Percentiles rank a stretch among this genome's conserved stretches.
These are phyloP conservation scores for Ryuthela nishihirai DNA, from an alignment of 2,888 invertebrate species.

Conservation along the genomic window DNA sequence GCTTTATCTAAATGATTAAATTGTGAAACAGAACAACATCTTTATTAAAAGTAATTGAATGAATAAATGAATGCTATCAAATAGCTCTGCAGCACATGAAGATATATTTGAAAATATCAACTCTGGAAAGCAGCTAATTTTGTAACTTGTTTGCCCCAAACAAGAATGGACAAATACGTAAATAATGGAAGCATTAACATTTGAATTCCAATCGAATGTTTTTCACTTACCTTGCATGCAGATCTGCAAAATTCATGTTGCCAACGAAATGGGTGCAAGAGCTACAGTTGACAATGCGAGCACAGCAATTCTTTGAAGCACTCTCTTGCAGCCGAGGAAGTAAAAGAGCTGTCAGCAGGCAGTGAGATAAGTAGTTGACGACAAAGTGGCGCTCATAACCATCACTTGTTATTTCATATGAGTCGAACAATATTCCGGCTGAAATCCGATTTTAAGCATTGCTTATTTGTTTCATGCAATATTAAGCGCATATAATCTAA, in stretches of 20 bases:
- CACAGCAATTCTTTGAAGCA: conserved; percentile 58
- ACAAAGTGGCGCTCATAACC: conserved; percentile 82
- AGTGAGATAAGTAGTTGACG: conserved; percentile 83
- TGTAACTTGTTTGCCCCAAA: no score
- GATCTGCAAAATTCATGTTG: conserved; percentile 69
- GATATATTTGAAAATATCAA: no score
- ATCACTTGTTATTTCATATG: conserved; percentile 70
- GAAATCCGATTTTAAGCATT: no score
- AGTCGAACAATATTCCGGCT: conserved; percentile 88
- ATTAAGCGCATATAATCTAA: no score
- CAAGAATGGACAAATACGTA: no score
- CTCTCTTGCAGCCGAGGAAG: conserved; percentile 65
- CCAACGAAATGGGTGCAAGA: conserved; percentile 76
- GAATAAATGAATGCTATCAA: no score
- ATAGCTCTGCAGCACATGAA: no score
- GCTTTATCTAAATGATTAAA: no score
- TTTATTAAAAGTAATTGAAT: no score
- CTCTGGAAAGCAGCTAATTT: no score
- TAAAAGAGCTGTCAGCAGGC: conserved; percentile 73
- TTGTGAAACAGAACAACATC: no score
- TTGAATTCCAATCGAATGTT: not conserved
- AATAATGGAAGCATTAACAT: not conserved
- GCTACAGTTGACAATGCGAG: conserved; percentile 80
- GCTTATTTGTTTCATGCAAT: no score
- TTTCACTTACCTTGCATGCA: conserved; percentile 63